Evolutionary conservation across 2,797 vertebrate species (phyloP).

Genomic region (Ptychadena robeensis): DNA sequence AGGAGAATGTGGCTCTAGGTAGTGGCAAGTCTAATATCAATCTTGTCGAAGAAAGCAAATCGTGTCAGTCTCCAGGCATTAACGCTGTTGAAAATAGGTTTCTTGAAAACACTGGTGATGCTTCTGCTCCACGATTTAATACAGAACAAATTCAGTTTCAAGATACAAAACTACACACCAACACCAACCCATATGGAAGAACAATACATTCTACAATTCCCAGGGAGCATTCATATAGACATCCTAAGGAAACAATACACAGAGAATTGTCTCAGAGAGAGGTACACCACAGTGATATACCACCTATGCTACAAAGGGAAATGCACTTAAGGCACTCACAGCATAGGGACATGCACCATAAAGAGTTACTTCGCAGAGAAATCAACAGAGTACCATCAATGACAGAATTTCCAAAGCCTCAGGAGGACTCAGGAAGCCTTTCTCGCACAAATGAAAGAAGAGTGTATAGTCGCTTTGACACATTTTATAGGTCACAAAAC

Average conservation of each 20-base stretch:
- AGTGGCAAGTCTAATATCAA: conserved; percentile 65
- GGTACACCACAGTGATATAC: conserved; percentile 17
- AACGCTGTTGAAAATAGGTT: conserved; percentile 68
- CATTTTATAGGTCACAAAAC: conserved; percentile 80
- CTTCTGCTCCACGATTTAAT: conserved; percentile 84
- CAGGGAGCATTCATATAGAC: conserved; percentile 6
- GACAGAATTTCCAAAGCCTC: conserved; percentile 62
- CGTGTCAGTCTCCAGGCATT: conserved; percentile 60
- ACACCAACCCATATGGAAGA: conserved; percentile 61
- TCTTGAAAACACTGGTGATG: conserved; percentile 71
- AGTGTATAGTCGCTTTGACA: conserved; percentile 87
- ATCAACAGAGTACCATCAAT: conserved; percentile 50
- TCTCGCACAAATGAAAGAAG: conserved; percentile 73
- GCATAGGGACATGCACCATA: conserved; percentile 47
- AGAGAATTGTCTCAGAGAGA: conserved; percentile 43
- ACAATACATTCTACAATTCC: conserved; percentile 61
- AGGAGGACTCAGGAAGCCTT: conserved; percentile 69
- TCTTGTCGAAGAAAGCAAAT: conserved; percentile 68
- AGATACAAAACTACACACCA: conserved; percentile 66
- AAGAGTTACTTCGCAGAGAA: conserved; percentile 57
- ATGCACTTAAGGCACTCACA: conserved; percentile 58
- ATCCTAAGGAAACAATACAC: conserved; percentile 24
- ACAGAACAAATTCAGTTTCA: conserved; percentile 81
- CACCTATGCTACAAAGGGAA: conserved; percentile 49
- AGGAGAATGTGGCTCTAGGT: conserved; percentile 70